Evolutionary conservation across 2,113 vertebrate species (phyloP).

Genomic region (Cichladusa arquata): DNA sequence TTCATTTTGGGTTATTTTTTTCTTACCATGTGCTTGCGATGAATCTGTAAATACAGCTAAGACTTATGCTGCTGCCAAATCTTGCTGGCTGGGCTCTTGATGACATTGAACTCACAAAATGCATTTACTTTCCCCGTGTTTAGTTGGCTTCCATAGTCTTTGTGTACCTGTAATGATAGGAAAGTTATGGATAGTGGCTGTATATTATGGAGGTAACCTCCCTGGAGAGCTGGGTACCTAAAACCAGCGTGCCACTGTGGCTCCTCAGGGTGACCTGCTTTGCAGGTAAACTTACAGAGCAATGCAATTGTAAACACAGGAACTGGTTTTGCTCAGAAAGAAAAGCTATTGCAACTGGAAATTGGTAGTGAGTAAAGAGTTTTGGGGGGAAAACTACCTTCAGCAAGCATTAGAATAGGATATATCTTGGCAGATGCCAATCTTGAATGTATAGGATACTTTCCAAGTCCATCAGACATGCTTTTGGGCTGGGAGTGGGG

Average conservation of each 20-base stretch:
- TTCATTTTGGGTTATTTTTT: neutral
- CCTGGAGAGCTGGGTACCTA: neutral
- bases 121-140: neutral
- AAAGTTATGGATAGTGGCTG: neutral
- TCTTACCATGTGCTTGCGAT: neutral
- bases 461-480: slow-evolving; percentile 2
- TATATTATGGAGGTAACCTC: neutral
- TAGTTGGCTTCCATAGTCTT: neutral
- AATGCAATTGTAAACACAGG: neutral
- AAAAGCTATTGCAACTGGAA: neutral
- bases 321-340: neutral
- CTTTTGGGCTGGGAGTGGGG: neutral
- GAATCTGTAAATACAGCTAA: neutral
- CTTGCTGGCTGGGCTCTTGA: neutral
- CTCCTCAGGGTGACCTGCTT: neutral
- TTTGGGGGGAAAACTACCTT: neutral
- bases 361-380: neutral
- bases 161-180: neutral
- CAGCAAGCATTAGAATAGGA: neutral
- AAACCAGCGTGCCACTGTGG: neutral
- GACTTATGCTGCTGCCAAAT: neutral
- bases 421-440: neutral
- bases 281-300: neutral
- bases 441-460: neutral
- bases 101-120: neutral